These are phyloP conservation scores for Conus canariensis DNA, from an alignment of 2,888 invertebrate genomes.

Conservation along the genomic window DNA sequence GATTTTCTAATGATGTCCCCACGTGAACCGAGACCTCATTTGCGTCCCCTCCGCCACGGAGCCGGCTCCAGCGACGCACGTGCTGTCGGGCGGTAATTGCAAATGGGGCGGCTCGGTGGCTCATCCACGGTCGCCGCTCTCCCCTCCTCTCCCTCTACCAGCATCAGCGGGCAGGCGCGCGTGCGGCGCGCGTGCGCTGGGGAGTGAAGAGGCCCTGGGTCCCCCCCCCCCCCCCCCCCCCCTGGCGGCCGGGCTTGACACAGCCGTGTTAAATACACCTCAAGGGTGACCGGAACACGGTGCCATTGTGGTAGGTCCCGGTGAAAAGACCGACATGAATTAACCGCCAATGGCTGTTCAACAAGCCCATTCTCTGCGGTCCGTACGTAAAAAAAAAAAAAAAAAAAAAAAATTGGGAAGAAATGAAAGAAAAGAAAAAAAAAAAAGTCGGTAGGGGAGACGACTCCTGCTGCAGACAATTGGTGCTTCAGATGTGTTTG, in stretches of 20 bases:
- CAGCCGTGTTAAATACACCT: slow-evolving; percentile 40
- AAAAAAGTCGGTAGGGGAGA: neutral
- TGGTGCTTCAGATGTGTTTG: slow-evolving; percentile 3
- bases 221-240: neutral
- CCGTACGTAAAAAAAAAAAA: neutral
- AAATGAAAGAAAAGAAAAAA: neutral
- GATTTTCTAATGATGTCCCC: slow-evolving; percentile 45
- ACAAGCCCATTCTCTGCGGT: neutral
- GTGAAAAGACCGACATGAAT: slow-evolving; percentile 25
- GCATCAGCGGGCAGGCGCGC: slow-evolving; percentile 40
- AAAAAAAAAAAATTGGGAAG: neutral
- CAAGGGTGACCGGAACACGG: slow-evolving; percentile 26
- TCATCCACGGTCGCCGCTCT: slow-evolving; percentile 1
- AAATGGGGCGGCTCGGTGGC: slow-evolving; percentile 43
- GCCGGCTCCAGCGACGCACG: slow-evolving; percentile 22
- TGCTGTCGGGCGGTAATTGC: slow-evolving; percentile 39
- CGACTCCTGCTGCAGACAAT: neutral
- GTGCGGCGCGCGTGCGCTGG: slow-evolving; percentile 36
- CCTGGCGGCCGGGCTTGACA: slow-evolving; percentile 16
- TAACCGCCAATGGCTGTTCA: slow-evolving; percentile 3
- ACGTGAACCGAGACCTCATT: slow-evolving; percentile 38
- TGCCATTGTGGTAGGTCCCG: slow-evolving; percentile 23
- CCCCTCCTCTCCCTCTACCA: slow-evolving; percentile 20
- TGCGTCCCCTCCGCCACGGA: slow-evolving; percentile 27
- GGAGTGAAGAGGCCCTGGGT: neutral